Evolutionary conservation across 2,113 vertebrate species (phyloP), one percentile per base, ranked within the genome.

Genomic region (Heterocephalus glaber): DNA sequence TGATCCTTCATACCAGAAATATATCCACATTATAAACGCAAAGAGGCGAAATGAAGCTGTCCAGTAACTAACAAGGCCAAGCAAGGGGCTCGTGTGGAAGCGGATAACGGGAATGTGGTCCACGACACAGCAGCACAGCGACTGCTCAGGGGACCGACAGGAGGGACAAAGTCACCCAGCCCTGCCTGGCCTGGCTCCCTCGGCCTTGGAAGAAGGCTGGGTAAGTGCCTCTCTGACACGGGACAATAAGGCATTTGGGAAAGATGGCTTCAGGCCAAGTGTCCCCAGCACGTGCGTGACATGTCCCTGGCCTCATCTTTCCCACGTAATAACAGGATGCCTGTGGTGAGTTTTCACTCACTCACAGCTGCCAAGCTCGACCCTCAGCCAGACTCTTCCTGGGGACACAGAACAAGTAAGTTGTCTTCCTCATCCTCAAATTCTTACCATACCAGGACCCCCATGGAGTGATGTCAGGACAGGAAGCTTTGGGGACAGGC

Each of bases 41-140:
- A 72, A 87, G 74, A 86, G 90, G 96, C 93, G 92, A 66, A 95
- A 92, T 0, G 82, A 96, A 96, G 97, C 80, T 76, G 90, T 17
- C 92, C 68, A 52, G 72, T 96, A 93, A 96, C 13, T 44, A 83
- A 95, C 96, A 83, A 92, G 93, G 80, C 85, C 0, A 22, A 81
- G 83, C 38, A 0, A 85, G 95, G 2, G 7, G 86, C 84, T 95
- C 95, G 91, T 89, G 86, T 92, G 96, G 93, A 96, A 97, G 96
- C 97, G 96, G 95, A 70, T 74, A 80, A 90, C 1, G 66, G 70
- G 95, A 97, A 80, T 95, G 90, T 74, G 94, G 94, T 70, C 44
- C 10, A 44, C 47, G 47, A 5, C 47, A 61, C 68, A 16, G 68
- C n/a, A 35, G 26, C 66, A 22, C 26, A 84, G 96, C 68, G 52